Percentiles rank a stretch among this genome's conserved stretches.
phyloP scores from a whole-genome alignment of 2,888 invertebrate species.

The Acleris emargana region DNA sequence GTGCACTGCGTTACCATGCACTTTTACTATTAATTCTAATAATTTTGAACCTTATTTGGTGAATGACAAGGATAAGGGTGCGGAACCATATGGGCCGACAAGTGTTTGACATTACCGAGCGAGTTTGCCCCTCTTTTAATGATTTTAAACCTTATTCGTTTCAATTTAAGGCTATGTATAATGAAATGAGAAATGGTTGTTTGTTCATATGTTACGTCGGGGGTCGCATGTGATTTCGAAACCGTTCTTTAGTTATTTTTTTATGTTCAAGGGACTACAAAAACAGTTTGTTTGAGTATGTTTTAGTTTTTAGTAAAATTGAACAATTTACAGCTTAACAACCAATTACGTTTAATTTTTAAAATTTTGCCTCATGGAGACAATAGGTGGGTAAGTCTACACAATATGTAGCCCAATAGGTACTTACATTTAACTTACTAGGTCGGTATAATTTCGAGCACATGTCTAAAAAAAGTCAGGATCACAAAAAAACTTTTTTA shows the following conservation, averaged over 20 bases:
- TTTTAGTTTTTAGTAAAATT: not conserved
- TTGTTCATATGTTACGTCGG: constrained; percentile 75
- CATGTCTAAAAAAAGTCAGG: no score
- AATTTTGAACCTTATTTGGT: constrained; percentile 45
- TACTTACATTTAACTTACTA: no score
- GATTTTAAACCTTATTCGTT: constrained; percentile 12
- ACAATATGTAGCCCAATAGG: no score
- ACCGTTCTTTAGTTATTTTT: constrained; percentile 31
- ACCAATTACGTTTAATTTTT: no score
- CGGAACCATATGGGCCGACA: constrained; percentile 50
- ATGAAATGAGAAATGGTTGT: constrained; percentile 50
- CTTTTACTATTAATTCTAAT: constrained; percentile 32
- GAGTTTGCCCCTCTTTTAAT: constrained; percentile 21
- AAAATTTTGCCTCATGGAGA: no score
- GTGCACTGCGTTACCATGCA: constrained; percentile 61
- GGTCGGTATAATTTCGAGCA: no score
- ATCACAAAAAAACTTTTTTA: no score
- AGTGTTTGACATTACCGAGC: constrained; percentile 63
- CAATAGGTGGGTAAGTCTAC: no score
- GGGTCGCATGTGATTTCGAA: constrained; percentile 64
- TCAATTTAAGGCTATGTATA: constrained; percentile 4
- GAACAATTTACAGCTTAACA: not conserved
- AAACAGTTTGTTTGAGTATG: constrained; percentile 27
- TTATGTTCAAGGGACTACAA: constrained; percentile 15
- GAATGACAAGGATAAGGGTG: constrained; percentile 35